Evolutionary conservation across 2,113 vertebrate species (phyloP).

Genomic region (Anthoscopus minutus): DNA sequence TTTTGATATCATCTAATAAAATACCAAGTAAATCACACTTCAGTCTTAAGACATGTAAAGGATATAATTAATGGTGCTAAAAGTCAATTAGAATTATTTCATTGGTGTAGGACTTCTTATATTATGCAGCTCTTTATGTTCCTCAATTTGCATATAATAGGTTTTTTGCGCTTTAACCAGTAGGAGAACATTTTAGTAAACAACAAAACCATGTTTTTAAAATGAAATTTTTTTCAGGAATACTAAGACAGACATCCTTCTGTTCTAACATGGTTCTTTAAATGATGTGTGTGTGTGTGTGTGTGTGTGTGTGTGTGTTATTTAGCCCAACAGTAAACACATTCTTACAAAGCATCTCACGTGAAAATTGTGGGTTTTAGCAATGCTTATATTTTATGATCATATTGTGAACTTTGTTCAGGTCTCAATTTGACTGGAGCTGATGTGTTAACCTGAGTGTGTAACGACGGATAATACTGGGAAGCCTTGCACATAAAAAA

Average conservation of each 20-base stretch:
- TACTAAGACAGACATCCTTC: neutral
- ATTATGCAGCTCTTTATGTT: neutral
- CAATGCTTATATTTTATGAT: neutral
- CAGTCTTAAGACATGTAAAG: neutral
- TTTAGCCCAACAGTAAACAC: neutral
- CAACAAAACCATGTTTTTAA: neutral
- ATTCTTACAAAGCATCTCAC: neutral
- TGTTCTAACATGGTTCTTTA: neutral
- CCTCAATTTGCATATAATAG: neutral
- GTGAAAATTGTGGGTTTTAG: neutral
- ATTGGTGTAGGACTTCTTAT: neutral
- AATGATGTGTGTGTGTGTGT: neutral
- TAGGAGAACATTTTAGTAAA: neutral
- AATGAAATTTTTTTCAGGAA: neutral
- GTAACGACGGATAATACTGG: neutral
- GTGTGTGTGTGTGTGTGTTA: neutral
- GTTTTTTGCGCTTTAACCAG: neutral
- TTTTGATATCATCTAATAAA: neutral
- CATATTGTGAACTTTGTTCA: neutral
- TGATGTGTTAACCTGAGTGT: neutral
- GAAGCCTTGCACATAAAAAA: neutral
- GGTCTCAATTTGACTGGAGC: neutral
- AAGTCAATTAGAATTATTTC: neutral
- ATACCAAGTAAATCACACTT: neutral
- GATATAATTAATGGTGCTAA: neutral